These are phyloP conservation scores for Peribatodes rhomboidaria DNA, from an alignment of 2,888 invertebrate species.

Conservation along the genomic window DNA sequence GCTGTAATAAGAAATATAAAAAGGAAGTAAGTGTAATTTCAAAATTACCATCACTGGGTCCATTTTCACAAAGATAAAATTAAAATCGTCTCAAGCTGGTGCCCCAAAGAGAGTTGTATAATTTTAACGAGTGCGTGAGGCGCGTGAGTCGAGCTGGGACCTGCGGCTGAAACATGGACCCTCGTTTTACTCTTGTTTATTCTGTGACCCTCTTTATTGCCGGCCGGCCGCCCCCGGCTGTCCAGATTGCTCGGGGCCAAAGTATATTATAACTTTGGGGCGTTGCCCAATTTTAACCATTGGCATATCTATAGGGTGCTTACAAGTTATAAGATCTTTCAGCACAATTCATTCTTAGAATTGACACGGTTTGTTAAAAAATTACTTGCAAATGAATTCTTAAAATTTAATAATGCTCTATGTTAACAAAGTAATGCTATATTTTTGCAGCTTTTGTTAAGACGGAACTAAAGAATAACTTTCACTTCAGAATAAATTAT, in stretches of 20 bases:
- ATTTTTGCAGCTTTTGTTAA: not conserved
- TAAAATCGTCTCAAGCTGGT: slow-evolving; percentile 21
- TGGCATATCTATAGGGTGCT: not conserved
- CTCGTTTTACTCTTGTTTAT: too few relatives aligned
- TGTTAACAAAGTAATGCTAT: not conserved
- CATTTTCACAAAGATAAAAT: slow-evolving; percentile 13
- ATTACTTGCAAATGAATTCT: not conserved
- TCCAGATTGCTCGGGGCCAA: not conserved
- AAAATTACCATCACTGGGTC: not conserved
- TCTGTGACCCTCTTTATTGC: slow-evolving; percentile 58
- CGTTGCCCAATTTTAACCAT: slow-evolving; percentile 1
- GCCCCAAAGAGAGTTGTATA: slow-evolving; percentile 32
- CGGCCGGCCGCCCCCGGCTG: not conserved
- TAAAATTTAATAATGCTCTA: too few relatives aligned
- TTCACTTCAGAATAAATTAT: slow-evolving; percentile 2
- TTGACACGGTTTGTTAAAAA: not conserved
- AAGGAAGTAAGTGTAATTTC: not conserved
- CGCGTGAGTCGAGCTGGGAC: slow-evolving; percentile 45
- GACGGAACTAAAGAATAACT: not conserved
- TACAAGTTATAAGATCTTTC: not conserved
- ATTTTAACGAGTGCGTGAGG: slow-evolving; percentile 65
- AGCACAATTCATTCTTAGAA: not conserved
- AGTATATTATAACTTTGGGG: slow-evolving; percentile 2
- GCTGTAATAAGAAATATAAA: not conserved
- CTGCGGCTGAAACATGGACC: slow-evolving; percentile 44